These are phyloP conservation scores for Marronus borbonicus DNA, from an alignment of 2,888 invertebrate genomes.

Conservation along the genomic window DNA sequence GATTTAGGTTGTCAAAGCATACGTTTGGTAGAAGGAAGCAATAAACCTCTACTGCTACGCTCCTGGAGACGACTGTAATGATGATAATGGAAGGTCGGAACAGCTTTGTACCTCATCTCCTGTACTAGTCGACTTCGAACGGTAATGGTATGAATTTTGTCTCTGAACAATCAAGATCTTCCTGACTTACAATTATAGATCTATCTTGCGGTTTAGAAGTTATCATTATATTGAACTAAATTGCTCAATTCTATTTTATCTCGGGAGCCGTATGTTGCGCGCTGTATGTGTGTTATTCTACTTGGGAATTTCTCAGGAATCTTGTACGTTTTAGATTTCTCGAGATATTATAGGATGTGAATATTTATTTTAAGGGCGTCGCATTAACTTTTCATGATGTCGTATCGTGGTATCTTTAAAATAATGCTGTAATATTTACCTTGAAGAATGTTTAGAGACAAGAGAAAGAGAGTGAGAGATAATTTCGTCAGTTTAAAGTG, in stretches of 20 bases:
- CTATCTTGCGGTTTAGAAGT: slow-evolving; percentile 9
- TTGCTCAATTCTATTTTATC: slow-evolving; percentile 21
- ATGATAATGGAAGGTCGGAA: slow-evolving; percentile 11
- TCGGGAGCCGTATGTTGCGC: neutral
- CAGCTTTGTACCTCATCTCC: slow-evolving; percentile 14
- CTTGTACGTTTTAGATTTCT: slow-evolving; percentile 11
- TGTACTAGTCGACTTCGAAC: slow-evolving; percentile 14
- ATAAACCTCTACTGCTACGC: too few relatives aligned
- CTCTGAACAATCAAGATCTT: slow-evolving; percentile 31
- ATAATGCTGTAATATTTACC: neutral
- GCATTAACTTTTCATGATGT: neutral
- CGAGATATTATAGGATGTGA: neutral
- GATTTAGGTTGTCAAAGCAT: too few relatives aligned
- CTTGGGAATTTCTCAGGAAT: neutral
- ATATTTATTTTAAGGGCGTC: neutral
- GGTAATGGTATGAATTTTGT: slow-evolving; percentile 30
- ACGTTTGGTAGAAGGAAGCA: too few relatives aligned
- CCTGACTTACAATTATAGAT: slow-evolving; percentile 26
- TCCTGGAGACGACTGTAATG: neutral
- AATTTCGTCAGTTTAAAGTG: too few relatives aligned
- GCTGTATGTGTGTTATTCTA: neutral
- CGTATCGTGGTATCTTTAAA: neutral
- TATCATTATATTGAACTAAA: slow-evolving; percentile 24
- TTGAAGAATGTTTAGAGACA: neutral
- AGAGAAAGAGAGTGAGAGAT: too few relatives aligned